Base-by-base conservation (phyloP, 2,888 invertebrate genomes). In the Drosophila barbarae region DNA sequence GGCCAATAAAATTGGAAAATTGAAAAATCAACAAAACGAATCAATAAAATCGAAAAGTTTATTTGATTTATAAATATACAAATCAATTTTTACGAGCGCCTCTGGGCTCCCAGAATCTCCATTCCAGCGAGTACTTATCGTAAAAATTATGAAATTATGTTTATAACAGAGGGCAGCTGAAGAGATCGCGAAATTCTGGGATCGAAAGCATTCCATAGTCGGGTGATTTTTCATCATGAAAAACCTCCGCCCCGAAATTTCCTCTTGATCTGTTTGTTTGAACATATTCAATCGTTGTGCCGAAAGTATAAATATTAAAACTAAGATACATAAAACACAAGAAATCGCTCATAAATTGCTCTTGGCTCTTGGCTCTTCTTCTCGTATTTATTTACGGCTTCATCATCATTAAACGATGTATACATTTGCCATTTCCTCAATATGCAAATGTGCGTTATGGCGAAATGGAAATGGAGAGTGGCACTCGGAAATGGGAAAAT, bases 101-200 rank as follows among this genome's bases (percentile, higher is more conserved):
- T 23, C 23, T 54, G 53, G 39, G 39, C 64, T 65, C 23, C 63
- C 42, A 50, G 63, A 64, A 59, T 36, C 53, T 53, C 53, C 60
- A 42, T 42, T 42, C 34, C 26, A n/a, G 10, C 60, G 51, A 66
- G 56, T 69, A 60, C 60, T 47, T 72, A 73, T 79, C 77, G 74
- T 77, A 79, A 79, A 82, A 79, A 75, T 77, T 73, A 79, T 77
- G 69, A 76, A 79, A 79, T 82, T 73, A 79, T 77, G 71, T 66
- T 50, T 51, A 60, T 44, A 30, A 41, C 32, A 41, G 44, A 70
- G 53, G 55, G 39, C 50, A 28, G 23, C 41, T n/a, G 44, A 21
- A 23, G 13, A 42, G 35, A 53, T 42, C 34, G 36, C 13, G 13
- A 47, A 47, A 32, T 32, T 30, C 7, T 28, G 28, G 15, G 12